Percentiles rank a stretch among this genome's conserved stretches.
Conservation (phyloP, 2,888 invertebrate genomes). For the Palloptera scutellata region DNA sequence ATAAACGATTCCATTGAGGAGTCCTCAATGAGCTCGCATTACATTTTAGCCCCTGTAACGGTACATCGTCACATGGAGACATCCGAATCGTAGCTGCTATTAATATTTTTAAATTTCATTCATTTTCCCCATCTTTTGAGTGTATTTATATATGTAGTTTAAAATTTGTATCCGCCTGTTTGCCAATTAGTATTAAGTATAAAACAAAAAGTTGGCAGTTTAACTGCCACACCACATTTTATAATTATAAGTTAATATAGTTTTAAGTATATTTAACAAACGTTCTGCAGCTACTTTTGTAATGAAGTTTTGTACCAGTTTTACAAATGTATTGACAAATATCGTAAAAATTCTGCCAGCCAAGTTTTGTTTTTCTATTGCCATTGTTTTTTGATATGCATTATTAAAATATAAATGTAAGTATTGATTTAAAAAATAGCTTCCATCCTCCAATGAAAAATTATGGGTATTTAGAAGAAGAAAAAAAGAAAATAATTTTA, state of each 20-base stretch:
- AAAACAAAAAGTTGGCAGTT: conserved; percentile 39
- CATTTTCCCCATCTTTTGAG: background rate
- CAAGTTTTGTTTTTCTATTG: conserved; percentile 11
- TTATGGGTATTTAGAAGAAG: background rate
- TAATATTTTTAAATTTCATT: conserved; percentile 6
- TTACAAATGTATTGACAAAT: background rate
- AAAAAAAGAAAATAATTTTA: too few species aligned
- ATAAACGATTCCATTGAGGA: conserved; percentile 38
- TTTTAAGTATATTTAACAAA: background rate
- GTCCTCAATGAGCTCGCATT: conserved; percentile 60
- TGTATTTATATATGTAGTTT: conserved; percentile 16
- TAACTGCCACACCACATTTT: conserved; percentile 41
- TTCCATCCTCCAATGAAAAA: background rate
- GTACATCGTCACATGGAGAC: conserved; percentile 90
- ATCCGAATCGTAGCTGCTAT: conserved; percentile 59
- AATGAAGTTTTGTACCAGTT: conserved; percentile 1
- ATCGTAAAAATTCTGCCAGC: conserved; percentile 10
- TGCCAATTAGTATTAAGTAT: conserved; percentile 49
- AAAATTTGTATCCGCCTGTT: conserved; percentile 46
- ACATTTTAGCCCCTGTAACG: conserved; percentile 85
- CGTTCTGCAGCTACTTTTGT: conserved; percentile 4
- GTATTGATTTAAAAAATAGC: conserved; percentile 1
- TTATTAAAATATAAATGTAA: background rate
- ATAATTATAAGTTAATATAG: background rate
- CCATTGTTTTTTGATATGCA: background rate